These are phyloP conservation scores for Leptodactylus fallax DNA, from an alignment of 2,797 vertebrate genomes.

Conservation along the genomic window DNA sequence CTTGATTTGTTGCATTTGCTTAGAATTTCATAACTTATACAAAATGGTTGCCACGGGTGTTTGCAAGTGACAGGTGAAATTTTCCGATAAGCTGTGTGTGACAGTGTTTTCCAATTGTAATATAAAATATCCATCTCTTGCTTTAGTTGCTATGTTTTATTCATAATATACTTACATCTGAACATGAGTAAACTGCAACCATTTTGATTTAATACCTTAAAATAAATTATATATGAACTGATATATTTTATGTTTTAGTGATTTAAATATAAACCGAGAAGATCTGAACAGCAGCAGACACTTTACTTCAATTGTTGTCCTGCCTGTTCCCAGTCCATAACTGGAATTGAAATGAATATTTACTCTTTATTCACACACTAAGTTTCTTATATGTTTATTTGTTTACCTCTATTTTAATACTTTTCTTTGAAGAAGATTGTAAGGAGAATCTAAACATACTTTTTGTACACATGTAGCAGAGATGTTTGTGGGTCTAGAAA, in stretches of 20 bases:
- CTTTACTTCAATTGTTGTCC: background rate
- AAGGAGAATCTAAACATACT: background rate
- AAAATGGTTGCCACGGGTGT: background rate
- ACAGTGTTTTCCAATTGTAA: background rate
- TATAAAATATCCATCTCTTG: slow-evolving; percentile 4
- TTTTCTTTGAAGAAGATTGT: background rate
- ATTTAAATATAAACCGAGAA: background rate
- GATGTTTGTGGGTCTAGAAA: background rate
- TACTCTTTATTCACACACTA: background rate
- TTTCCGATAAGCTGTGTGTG: background rate
- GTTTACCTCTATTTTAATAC: background rate
- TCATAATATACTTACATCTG: slow-evolving; percentile 18
- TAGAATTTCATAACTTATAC: background rate
- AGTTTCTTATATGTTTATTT: background rate
- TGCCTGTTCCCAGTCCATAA: background rate
- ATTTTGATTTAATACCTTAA: slow-evolving; percentile 8
- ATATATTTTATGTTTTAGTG: slow-evolving; percentile 15
- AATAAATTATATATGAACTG: slow-evolving; percentile 29
- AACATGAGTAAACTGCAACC: slow-evolving; percentile 2
- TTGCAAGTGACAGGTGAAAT: slow-evolving; percentile 16
- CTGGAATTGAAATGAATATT: background rate
- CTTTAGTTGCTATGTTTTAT: slow-evolving; percentile 7
- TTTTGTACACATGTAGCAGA: background rate
- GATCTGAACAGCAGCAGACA: background rate
- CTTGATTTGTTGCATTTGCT: background rate